Percentiles rank a stretch among this genome's conserved stretches.
Conservation (phyloP, 2,797 vertebrate species). For the Catharus ustulatus region DNA sequence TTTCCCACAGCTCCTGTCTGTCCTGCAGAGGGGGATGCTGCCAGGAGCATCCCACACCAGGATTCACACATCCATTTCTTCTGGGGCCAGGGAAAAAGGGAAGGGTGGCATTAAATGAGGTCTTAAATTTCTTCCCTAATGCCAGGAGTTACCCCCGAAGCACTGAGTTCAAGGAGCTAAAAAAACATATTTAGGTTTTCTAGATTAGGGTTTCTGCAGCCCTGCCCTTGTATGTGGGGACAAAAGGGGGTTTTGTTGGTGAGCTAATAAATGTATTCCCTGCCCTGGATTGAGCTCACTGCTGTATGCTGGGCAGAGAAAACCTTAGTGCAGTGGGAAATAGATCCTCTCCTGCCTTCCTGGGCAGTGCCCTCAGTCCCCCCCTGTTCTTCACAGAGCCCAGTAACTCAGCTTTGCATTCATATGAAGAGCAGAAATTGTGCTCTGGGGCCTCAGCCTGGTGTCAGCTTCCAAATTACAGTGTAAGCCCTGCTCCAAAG, state of each 20-base stretch:
- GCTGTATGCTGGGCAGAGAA: background rate
- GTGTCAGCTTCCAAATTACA: background rate
- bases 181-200: background rate
- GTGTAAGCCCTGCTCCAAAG: background rate
- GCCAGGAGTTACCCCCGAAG: background rate
- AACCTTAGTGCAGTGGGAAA: background rate
- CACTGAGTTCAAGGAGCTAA: background rate
- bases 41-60: background rate
- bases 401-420: background rate
- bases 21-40: background rate
- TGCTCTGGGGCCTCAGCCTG: background rate
- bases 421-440: background rate
- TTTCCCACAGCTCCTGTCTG: background rate
- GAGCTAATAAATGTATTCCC: background rate
- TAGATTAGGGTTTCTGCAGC: background rate
- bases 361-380: background rate
- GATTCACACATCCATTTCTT: background rate
- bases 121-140: background rate
- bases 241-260: background rate
- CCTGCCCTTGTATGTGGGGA: background rate
- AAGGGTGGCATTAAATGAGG: background rate
- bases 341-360: background rate
- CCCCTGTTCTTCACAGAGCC: background rate
- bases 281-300: background rate
- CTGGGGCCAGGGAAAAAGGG: background rate